These are phyloP conservation scores for Sciaenops ocellatus DNA, from an alignment of 2,797 vertebrate genomes.

Conservation along the genomic window DNA sequence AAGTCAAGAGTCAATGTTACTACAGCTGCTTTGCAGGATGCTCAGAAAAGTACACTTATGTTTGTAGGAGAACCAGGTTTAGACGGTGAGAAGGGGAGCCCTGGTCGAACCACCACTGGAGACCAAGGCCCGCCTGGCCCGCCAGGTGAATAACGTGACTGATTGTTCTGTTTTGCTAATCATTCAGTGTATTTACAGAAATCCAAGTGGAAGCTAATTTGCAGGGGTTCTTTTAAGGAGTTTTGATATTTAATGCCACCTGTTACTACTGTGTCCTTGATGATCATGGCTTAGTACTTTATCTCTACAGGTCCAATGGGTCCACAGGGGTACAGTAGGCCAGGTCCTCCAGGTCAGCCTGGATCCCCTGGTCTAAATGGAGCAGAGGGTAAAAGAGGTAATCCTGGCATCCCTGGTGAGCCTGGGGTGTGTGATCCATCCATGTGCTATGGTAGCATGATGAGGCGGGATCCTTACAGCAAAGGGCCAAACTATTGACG, in stretches of 20 bases:
- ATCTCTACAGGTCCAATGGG: slow-evolving; percentile 90
- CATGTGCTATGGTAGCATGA: slow-evolving; percentile 92
- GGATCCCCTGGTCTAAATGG: slow-evolving; percentile 91
- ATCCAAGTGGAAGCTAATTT: background rate
- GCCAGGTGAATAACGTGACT: slow-evolving; percentile 84
- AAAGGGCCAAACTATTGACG: slow-evolving; percentile 97
- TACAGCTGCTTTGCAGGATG: background rate
- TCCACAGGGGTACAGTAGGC: slow-evolving; percentile 89
- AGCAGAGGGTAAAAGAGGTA: slow-evolving; percentile 89
- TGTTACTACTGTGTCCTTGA: background rate
- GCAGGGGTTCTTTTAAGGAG: background rate
- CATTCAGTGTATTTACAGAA: slow-evolving; percentile 8
- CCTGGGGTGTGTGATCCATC: slow-evolving; percentile 95
- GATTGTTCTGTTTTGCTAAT: background rate
- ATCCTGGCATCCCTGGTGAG: slow-evolving; percentile 89
- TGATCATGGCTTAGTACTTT: slow-evolving; percentile 25
- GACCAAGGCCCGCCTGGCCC: slow-evolving; percentile 91
- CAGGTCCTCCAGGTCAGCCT: slow-evolving; percentile 89
- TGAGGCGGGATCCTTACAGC: slow-evolving; percentile 92
- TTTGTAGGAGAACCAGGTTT: slow-evolving; percentile 90
- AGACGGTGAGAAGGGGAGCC: slow-evolving; percentile 91
- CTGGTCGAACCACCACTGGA: slow-evolving; percentile 89
- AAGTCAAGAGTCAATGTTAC: background rate
- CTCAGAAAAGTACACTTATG: slow-evolving; percentile 23
- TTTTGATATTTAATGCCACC: background rate